phyloP scores from a whole-genome alignment of 2,113 vertebrate species.

The Symphodus melops region DNA sequence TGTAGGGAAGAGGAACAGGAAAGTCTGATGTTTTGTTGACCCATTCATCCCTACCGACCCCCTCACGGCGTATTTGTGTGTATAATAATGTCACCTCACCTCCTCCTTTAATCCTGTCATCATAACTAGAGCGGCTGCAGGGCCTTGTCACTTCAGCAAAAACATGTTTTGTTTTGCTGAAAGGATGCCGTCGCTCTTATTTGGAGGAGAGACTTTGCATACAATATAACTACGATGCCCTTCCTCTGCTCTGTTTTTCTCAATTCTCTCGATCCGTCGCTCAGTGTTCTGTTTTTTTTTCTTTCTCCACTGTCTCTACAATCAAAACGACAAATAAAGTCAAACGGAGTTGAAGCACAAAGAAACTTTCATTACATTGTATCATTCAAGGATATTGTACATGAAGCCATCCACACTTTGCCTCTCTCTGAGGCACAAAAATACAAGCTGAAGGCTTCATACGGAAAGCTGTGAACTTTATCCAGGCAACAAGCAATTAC shows the following conservation, averaged over 20 bases:
- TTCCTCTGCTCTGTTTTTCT: not conserved
- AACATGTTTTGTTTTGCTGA: conserved; percentile 4
- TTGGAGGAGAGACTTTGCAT: not conserved
- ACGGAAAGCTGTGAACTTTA: not conserved
- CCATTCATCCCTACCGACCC: not conserved
- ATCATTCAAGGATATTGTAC: conserved; percentile 1
- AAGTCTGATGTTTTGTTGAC: conserved; percentile 4
- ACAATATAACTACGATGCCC: not conserved
- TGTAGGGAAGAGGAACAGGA: not conserved
- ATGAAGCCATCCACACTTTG: not conserved
- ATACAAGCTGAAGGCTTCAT: not conserved
- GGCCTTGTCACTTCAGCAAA: not conserved
- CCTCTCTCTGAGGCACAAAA: not conserved
- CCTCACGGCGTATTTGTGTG: not conserved
- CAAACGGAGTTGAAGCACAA: not conserved
- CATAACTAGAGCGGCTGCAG: not conserved
- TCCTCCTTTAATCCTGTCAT: not conserved
- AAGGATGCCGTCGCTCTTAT: conserved; percentile 1
- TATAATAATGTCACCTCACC: not conserved
- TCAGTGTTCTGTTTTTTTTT: not conserved
- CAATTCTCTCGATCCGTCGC: not conserved
- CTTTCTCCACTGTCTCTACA: not conserved
- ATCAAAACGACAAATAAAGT: not conserved
- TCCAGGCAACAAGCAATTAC: not conserved
- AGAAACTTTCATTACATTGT: not conserved